Conservation (phyloP, 2,797 vertebrate species). For the Cyclura pinguis region DNA sequence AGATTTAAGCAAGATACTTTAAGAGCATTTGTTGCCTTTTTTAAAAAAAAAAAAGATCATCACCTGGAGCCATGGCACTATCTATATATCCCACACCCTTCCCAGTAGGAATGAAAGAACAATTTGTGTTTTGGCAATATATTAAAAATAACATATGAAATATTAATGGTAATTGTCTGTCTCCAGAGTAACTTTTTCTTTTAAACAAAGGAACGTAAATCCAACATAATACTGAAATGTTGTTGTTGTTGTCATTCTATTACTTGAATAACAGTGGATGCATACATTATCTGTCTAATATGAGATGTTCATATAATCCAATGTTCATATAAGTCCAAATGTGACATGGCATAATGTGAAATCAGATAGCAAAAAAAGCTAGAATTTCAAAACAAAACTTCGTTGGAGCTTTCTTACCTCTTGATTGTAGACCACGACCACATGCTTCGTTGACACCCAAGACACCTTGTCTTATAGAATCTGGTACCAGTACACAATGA, state of each 20-base stretch:
- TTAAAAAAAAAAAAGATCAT: too few relatives aligned
- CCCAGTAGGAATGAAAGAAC: background rate
- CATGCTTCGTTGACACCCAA: slow-evolving; percentile 84
- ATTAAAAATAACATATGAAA: background rate
- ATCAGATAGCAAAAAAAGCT: background rate
- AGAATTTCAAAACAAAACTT: background rate
- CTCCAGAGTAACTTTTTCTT: background rate
- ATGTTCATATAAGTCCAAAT: background rate
- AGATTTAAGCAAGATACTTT: background rate
- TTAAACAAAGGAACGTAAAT: background rate
- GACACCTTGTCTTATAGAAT: slow-evolving; percentile 82
- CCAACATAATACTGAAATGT: background rate
- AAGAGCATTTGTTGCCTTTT: too few relatives aligned
- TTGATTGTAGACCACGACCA: slow-evolving; percentile 90
- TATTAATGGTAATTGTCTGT: background rate
- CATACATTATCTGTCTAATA: background rate
- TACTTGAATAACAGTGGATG: background rate
- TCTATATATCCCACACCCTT: background rate
- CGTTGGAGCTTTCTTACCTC: slow-evolving; percentile 81
- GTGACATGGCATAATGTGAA: background rate
- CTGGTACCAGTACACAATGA: slow-evolving; percentile 89
- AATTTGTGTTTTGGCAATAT: background rate
- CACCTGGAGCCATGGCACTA: background rate
- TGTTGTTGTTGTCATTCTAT: background rate
- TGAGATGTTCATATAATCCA: background rate